A percentile compares a stretch with the other conserved stretches of the same genome.
Conservation (phyloP, 2,888 invertebrate genomes). For the Phorcus lineatus region DNA sequence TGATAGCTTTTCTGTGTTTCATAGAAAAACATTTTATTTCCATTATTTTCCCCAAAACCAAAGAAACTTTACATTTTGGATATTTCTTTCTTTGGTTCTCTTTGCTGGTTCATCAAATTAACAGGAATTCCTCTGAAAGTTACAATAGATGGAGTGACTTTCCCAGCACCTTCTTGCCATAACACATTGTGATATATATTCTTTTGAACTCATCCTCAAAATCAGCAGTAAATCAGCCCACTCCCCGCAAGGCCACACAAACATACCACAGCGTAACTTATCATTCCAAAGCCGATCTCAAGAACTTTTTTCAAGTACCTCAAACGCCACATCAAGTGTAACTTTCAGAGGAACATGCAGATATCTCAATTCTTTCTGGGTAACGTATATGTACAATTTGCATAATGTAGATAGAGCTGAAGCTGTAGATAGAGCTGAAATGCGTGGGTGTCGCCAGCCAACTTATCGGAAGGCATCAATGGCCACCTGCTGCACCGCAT, state of each 20-base stretch:
- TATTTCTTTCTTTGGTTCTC: not conserved
- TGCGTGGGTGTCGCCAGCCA: not conserved
- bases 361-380: not conserved
- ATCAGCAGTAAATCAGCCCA: no score
- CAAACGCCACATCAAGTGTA: not conserved
- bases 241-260: no score
- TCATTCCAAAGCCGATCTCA: conserved; percentile 17
- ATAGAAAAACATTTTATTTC: not conserved
- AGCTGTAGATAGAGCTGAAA: conserved; percentile 17
- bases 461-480: not conserved
- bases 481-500: not conserved
- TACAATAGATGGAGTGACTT: not conserved
- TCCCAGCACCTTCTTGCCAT: conserved; percentile 13
- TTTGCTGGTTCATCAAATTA: not conserved
- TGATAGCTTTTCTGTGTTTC: not conserved
- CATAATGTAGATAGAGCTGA: conserved; percentile 25
- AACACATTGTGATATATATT: conserved; percentile 2
- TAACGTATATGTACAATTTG: conserved; percentile 7
- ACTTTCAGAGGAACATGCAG: not conserved
- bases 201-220: no score
- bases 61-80: conserved; percentile 9
- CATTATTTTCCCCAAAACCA: conserved; percentile 6
- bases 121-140: conserved; percentile 2
- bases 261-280: not conserved
- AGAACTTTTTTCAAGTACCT: no score